phyloP scores from a whole-genome alignment of 1,140 invertebrate genomes.

The Leptinotarsa lineolata region DNA sequence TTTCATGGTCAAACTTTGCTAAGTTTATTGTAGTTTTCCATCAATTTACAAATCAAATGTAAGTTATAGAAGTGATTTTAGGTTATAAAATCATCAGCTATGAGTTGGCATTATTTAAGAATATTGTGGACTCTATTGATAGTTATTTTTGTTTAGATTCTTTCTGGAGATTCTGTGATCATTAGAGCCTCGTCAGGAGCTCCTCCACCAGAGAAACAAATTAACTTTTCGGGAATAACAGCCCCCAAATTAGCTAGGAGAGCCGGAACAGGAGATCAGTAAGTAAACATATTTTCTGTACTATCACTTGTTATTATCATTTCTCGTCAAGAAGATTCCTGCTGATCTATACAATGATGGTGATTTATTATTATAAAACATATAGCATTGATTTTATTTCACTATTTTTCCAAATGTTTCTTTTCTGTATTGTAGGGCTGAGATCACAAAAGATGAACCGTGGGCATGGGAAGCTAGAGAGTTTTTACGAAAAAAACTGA shows the following conservation, averaged over 20 bases:
- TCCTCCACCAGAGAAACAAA: slow-evolving; percentile 88
- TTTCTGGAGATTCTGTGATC: slow-evolving; percentile 89
- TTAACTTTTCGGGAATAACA: slow-evolving; percentile 86
- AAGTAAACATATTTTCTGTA: slow-evolving; percentile 49
- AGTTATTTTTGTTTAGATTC: slow-evolving; percentile 65
- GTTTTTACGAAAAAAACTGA: slow-evolving; percentile 87
- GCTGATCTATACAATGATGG: background rate
- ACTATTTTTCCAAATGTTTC: background rate
- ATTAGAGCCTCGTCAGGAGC: slow-evolving; percentile 80
- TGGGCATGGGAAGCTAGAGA: slow-evolving; percentile 97
- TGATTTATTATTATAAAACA: background rate
- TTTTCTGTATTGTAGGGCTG: slow-evolving; percentile 45
- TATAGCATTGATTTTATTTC: slow-evolving; percentile 2
- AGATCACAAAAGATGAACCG: slow-evolving; percentile 86
- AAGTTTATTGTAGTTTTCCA: slow-evolving; percentile 24
- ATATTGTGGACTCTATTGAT: slow-evolving; percentile 28
- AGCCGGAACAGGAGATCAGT: slow-evolving; percentile 66
- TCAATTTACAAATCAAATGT: slow-evolving; percentile 12
- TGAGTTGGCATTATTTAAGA: slow-evolving; percentile 27
- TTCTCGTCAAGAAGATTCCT: too few relatives aligned
- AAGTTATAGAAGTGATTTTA: slow-evolving; percentile 17
- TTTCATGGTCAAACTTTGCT: slow-evolving; percentile 19
- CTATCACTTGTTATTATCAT: background rate
- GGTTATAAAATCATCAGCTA: slow-evolving; percentile 27
- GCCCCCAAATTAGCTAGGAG: slow-evolving; percentile 89